Evolutionary conservation across 2,888 invertebrate species (phyloP), one percentile per base, ranked within the genome.

Genomic region (Mycalesis mineus): DNA sequence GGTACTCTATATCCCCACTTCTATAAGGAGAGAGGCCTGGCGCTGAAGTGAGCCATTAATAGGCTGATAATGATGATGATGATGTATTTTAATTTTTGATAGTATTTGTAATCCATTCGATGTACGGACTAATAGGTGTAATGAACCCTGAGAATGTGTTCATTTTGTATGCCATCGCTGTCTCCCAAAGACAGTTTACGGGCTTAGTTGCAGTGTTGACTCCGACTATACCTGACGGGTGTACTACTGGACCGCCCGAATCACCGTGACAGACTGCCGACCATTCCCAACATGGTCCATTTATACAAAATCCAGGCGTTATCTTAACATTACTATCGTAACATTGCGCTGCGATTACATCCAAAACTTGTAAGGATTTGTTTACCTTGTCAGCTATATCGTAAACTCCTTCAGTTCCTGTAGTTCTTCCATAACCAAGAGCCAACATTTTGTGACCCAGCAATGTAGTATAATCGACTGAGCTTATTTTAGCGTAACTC

Each of bases 331-430:
- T n/a, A 22, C 2, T 22, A 22, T 22, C 22, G 22, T 5, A 7
- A 37, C 58, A 58, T 28, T 37, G 29, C 33, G 15, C 28, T 11
- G 53, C 48, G 13, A 58, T 49, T 17, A 36, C 48, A 28, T 53
- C 41, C 1, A 58, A 11, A 33, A 49, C 54, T 58, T 58, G 58
- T 33, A 58, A 39, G 7, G 54, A 15, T 44, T 58, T 54, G 39
- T 55, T 55, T 7, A 55, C 8, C 9, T 28, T 39, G 7, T 44
- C 2, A 39, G 54, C 39, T 5, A 9, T 9, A 11, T 17, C 40
- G 8, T 9, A 11, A 7, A 7, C 1, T 3, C 9, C 49, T 1
- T 45, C 7, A 5, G 40, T 11, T 13, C 33, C 54, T 45, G 13
- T 28, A 6, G 54, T 54, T 1, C 33, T 0, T 11, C 58, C 58